Conservation (phyloP, 35 echinoderm and acorn worm species). For the Nesometra sesokonis region DNA sequence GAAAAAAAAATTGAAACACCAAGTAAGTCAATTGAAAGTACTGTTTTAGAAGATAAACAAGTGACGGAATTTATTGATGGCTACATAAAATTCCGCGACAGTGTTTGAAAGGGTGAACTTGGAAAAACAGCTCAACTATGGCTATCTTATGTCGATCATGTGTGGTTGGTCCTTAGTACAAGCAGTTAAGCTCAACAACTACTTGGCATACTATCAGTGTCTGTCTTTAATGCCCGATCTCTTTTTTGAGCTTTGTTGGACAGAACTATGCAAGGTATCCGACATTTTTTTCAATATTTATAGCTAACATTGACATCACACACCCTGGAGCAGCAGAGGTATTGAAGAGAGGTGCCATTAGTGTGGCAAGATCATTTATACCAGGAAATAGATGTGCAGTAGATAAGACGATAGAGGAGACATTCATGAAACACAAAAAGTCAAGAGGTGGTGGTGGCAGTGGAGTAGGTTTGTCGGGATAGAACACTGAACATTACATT, state of each 20-base stretch:
- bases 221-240: not conserved
- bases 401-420: constrained; percentile 40
- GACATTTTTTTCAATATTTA: not conserved
- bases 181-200: not conserved
- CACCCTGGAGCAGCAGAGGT: not conserved
- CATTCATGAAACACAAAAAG: constrained; percentile 36
- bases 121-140: not conserved
- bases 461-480: too few species aligned
- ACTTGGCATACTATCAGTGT: not conserved
- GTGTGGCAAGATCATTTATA: not conserved
- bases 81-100: not conserved
- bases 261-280: not conserved
- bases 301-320: not conserved
- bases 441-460: constrained; percentile 7
- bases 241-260: not conserved
- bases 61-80: not conserved
- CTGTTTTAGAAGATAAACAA: not conserved
- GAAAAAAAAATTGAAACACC: not conserved
- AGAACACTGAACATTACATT: too few species aligned
- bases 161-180: too few species aligned
- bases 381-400: not conserved
- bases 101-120: not conserved
- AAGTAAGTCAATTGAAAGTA: not conserved
- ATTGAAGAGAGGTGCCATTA: not conserved
- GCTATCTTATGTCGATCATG: not conserved